Evolutionary conservation across 2,797 vertebrate species (phyloP).

Genomic region (Picus viridis): DNA sequence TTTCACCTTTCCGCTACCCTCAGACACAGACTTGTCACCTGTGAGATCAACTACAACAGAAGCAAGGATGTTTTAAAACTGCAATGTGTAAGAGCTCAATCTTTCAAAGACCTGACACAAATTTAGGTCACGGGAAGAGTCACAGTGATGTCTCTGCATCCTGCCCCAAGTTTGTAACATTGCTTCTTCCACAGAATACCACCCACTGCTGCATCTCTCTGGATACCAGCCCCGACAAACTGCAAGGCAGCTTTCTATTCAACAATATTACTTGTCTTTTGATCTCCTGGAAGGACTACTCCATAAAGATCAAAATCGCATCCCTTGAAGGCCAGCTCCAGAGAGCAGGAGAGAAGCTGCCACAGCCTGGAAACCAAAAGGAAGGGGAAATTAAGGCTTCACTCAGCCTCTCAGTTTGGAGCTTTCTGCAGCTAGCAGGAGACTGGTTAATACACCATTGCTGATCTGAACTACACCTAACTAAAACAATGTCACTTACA

Average conservation of each 20-base stretch:
- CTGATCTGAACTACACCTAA: not conserved
- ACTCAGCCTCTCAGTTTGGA: not conserved
- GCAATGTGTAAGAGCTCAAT: accelerated
- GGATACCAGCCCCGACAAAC: not conserved
- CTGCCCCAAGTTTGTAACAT: not conserved
- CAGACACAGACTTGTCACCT: not conserved
- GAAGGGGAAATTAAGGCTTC: not conserved
- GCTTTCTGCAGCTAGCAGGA: not conserved
- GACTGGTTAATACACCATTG: not conserved
- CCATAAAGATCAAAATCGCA: not conserved
- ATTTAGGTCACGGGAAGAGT: not conserved
- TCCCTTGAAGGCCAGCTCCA: not conserved
- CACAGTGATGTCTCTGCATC: not conserved
- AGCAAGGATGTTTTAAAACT: not conserved
- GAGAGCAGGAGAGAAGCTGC: not conserved
- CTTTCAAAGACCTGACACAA: not conserved
- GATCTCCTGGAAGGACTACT: not conserved
- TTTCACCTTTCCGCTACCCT: not conserved
- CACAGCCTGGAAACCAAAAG: not conserved
- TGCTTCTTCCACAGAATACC: not conserved
- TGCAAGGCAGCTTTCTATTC: not conserved
- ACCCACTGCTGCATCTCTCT: not conserved
- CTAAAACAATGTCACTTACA: not conserved
- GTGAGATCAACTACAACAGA: not conserved
- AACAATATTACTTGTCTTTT: not conserved